A percentile compares a stretch with the other conserved stretches of the same genome.
These are phyloP conservation scores for Phocides pigmalion DNA, from an alignment of 1,140 invertebrate genomes.

Conservation along the genomic window DNA sequence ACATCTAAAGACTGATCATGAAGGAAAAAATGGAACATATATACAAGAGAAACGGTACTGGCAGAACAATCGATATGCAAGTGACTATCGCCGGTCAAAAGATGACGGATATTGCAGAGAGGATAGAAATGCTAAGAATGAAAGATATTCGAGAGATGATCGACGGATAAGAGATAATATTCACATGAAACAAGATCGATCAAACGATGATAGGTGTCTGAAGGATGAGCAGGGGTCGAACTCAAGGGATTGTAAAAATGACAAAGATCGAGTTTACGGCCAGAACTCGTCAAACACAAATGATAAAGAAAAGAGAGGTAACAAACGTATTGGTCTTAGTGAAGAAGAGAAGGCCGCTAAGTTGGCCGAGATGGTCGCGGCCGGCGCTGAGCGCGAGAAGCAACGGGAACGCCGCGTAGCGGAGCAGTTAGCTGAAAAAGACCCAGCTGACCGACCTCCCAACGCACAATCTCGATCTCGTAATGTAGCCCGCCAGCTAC, in stretches of 20 bases:
- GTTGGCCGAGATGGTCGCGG: slow-evolving; percentile 91
- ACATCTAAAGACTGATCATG: neutral
- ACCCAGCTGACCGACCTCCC: slow-evolving; percentile 38
- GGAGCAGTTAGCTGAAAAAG: slow-evolving; percentile 54
- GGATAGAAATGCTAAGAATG: neutral
- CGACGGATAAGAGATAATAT: neutral
- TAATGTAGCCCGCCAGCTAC: slow-evolving; percentile 53
- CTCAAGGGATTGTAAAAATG: slow-evolving; percentile 1
- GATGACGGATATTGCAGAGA: neutral
- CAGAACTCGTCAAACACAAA: neutral
- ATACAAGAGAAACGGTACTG: neutral
- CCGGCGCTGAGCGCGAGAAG: slow-evolving; percentile 61
- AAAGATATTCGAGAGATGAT: slow-evolving; percentile 5
- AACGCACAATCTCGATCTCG: slow-evolving; percentile 30
- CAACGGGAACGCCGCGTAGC: slow-evolving; percentile 62
- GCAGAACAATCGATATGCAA: neutral
- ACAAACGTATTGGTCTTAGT: slow-evolving; percentile 48
- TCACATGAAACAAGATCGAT: neutral
- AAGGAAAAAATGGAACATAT: neutral
- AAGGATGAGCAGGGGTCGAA: neutral
- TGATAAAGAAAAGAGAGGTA: slow-evolving; percentile 21
- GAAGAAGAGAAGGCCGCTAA: slow-evolving; percentile 89
- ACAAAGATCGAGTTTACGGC: slow-evolving; percentile 6
- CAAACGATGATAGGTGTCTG: neutral
- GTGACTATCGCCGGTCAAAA: neutral